Evolutionary conservation across 2,113 vertebrate species (phyloP).

Genomic region (Puma concolor): DNA sequence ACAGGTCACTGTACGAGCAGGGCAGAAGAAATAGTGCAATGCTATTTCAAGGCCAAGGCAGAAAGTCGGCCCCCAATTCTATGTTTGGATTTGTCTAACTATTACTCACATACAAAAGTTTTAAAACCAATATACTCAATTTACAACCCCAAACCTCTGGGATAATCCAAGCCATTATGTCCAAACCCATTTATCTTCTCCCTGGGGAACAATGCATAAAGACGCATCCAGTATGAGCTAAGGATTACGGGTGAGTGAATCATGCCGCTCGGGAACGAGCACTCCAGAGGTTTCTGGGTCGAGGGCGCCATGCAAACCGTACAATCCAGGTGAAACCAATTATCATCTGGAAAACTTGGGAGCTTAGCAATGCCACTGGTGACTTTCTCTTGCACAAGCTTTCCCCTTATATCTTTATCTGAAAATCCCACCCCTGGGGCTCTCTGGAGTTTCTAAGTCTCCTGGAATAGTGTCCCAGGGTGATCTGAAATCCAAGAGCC

Average conservation of each 20-base stretch:
- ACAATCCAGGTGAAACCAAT: conserved; percentile 75
- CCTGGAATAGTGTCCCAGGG: conserved; percentile 3
- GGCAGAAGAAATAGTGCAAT: conserved; percentile 59
- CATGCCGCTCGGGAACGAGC: conserved; percentile 44
- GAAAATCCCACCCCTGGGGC: background rate
- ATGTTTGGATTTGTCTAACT: conserved; percentile 3
- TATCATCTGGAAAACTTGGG: conserved; percentile 49
- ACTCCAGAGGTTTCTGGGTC: conserved; percentile 34
- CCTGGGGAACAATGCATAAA: conserved; percentile 55
- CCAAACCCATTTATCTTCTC: conserved; percentile 66
- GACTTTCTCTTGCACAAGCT: conserved; percentile 13
- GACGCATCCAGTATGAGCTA: conserved; percentile 57
- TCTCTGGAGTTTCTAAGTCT: conserved; percentile 53
- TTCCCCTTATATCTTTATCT: conserved; percentile 50
- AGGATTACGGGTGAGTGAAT: conserved; percentile 57
- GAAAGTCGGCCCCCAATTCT: conserved; percentile 7
- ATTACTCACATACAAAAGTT: conserved; percentile 57
- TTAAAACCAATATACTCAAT: conserved; percentile 55
- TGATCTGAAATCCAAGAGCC: background rate
- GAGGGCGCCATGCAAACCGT: accelerated
- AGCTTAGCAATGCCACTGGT: conserved; percentile 11
- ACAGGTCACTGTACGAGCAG: conserved; percentile 48
- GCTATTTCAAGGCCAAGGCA: conserved; percentile 38
- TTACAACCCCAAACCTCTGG: conserved; percentile 65
- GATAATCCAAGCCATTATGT: conserved; percentile 60